Evolutionary conservation across 2,113 vertebrate genomes (phyloP).

Genomic region (Desmodus rotundus): DNA sequence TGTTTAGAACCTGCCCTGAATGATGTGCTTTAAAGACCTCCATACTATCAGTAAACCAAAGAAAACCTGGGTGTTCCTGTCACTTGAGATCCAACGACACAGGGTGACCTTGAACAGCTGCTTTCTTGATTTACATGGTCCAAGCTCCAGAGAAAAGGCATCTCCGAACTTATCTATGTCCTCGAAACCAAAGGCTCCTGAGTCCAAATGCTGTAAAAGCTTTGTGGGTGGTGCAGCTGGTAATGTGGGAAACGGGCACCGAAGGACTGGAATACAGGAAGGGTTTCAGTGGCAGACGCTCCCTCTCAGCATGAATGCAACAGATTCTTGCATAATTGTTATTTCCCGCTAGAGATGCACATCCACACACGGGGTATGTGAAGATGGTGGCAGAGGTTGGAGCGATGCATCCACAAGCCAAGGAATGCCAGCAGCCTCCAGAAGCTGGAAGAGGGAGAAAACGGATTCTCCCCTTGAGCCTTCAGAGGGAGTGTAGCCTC

Average conservation of each 20-base stretch:
- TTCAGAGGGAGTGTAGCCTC: neutral
- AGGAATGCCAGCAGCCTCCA: neutral
- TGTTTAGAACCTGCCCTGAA: neutral
- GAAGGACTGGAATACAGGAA: neutral
- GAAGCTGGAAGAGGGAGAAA: neutral
- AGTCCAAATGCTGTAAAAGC: neutral
- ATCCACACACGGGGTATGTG: neutral
- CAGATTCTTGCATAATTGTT: neutral
- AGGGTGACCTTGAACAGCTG: neutral
- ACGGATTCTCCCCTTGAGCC: neutral
- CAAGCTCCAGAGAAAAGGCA: neutral
- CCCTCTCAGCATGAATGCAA: neutral
- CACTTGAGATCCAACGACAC: neutral
- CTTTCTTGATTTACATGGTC: neutral
- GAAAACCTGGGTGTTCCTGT: neutral
- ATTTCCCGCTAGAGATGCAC: neutral
- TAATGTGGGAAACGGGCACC: neutral
- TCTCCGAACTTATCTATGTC: neutral
- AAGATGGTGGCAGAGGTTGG: neutral
- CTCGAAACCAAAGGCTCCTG: neutral
- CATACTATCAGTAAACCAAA: neutral
- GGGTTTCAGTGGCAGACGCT: neutral
- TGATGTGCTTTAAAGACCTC: neutral
- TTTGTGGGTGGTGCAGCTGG: neutral
- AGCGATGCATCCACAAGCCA: neutral